Conservation (phyloP, 2,797 vertebrate species). For the Saxicola maurus region DNA sequence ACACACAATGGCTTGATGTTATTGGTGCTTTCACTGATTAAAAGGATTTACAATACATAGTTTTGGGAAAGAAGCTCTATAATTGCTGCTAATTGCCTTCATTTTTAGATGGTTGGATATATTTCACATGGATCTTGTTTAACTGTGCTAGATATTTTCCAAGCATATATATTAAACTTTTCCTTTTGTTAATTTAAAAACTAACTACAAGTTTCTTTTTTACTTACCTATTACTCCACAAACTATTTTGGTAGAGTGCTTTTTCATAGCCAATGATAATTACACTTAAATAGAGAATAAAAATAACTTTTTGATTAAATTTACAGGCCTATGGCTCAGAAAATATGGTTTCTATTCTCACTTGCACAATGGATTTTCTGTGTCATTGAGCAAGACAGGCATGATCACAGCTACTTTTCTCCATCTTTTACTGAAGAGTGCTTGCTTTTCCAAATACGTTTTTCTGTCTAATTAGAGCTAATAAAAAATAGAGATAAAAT, state of each 20-base stretch:
- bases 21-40: conserved; percentile 25
- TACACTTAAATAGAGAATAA: conserved; percentile 17
- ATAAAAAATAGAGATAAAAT: background rate
- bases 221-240: background rate
- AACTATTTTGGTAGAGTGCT: background rate
- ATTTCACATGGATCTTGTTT: conserved; percentile 44
- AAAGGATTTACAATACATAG: conserved; percentile 53
- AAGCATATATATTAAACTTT: conserved; percentile 49
- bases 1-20: conserved; percentile 16
- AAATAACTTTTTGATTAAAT: conserved; percentile 28
- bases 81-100: conserved; percentile 63
- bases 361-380: background rate
- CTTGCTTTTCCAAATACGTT: background rate
- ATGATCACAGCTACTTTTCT: background rate
- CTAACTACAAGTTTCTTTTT: conserved; percentile 6
- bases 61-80: conserved; percentile 50
- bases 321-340: background rate
- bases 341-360: background rate
- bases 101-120: conserved; percentile 42
- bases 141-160: conserved; percentile 15
- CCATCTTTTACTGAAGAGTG: background rate
- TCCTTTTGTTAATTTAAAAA: conserved; percentile 27
- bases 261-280: background rate
- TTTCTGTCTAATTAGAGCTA: background rate
- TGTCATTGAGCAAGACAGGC: background rate